phyloP scores from a whole-genome alignment of 2,797 vertebrate species.

The Pterois miles region DNA sequence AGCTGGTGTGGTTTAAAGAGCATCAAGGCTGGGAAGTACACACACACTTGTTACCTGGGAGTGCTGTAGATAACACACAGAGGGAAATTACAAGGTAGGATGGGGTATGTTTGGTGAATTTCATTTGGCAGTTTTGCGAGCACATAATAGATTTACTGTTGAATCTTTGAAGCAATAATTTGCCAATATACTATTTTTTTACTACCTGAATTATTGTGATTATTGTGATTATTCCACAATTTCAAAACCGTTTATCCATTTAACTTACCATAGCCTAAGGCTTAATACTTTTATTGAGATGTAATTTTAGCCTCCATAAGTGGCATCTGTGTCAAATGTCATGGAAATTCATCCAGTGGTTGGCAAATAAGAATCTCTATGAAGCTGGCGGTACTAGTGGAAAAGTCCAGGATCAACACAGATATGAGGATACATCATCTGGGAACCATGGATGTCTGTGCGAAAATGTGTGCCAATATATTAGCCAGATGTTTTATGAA shows the following conservation, averaged over 20 bases:
- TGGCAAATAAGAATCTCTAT: not conserved
- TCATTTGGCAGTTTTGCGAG: constrained; percentile 7
- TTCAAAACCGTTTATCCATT: not conserved
- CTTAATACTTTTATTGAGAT: not conserved
- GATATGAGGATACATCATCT: not conserved
- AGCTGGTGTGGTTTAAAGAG: constrained; percentile 57
- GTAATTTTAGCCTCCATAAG: not conserved
- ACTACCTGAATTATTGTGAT: not conserved
- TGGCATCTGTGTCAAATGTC: not conserved
- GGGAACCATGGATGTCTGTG: not conserved
- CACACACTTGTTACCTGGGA: constrained; percentile 20
- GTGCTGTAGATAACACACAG: constrained; percentile 43
- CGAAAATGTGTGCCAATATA: not conserved
- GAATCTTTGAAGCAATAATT: constrained; percentile 6
- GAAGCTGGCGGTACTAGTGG: not conserved
- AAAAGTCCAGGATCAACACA: not conserved
- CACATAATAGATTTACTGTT: not conserved
- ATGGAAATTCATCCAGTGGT: not conserved
- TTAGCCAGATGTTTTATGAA: not conserved
- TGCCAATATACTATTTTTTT: not conserved
- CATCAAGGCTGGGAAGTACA: constrained; percentile 43
- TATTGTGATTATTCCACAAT: not conserved
- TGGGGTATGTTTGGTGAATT: constrained; percentile 19
- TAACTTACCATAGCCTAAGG: not conserved
- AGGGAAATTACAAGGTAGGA: constrained; percentile 34